Evolutionary conservation across 2,797 vertebrate genomes (phyloP).

Genomic region (Pseudochaenichthys georgianus): DNA sequence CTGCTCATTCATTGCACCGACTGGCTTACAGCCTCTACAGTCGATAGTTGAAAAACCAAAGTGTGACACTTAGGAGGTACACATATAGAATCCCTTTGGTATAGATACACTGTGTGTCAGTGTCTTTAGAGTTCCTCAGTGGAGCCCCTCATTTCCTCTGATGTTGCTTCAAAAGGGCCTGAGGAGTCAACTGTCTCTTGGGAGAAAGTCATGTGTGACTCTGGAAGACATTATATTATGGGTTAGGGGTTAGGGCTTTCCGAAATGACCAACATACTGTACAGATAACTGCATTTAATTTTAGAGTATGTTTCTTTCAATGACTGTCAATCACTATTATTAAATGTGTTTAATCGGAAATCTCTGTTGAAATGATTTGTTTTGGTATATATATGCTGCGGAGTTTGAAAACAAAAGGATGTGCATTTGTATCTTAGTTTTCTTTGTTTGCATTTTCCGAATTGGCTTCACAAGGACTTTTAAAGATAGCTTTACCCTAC

Average conservation of each 20-base stretch:
- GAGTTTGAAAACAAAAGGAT: slow-evolving; percentile 5
- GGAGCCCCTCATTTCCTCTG: slow-evolving; percentile 61
- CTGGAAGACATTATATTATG: slow-evolving; percentile 36
- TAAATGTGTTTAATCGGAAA: background rate
- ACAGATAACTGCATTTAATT: too few species aligned
- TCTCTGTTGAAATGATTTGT: background rate
- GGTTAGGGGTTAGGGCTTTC: too few species aligned
- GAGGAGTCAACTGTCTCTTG: slow-evolving; percentile 56
- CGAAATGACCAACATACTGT: too few species aligned
- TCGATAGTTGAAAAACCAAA: slow-evolving; percentile 14
- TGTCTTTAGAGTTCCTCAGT: slow-evolving; percentile 36
- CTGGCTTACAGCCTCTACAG: slow-evolving; percentile 18
- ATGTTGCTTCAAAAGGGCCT: slow-evolving; percentile 66
- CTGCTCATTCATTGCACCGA: slow-evolving; percentile 17
- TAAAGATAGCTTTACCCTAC: too few species aligned
- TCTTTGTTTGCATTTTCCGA: background rate
- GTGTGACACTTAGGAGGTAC: slow-evolving; percentile 20
- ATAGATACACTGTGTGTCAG: slow-evolving; percentile 54
- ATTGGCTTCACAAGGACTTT: too few species aligned
- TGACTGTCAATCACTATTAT: background rate
- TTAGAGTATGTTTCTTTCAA: background rate
- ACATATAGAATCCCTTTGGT: slow-evolving; percentile 51
- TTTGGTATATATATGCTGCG: too few species aligned
- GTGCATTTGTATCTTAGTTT: background rate
- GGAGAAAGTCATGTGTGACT: slow-evolving; percentile 65